Evolutionary conservation across 2,797 vertebrate genomes (phyloP).

Genomic region (Salmo trutta): DNA sequence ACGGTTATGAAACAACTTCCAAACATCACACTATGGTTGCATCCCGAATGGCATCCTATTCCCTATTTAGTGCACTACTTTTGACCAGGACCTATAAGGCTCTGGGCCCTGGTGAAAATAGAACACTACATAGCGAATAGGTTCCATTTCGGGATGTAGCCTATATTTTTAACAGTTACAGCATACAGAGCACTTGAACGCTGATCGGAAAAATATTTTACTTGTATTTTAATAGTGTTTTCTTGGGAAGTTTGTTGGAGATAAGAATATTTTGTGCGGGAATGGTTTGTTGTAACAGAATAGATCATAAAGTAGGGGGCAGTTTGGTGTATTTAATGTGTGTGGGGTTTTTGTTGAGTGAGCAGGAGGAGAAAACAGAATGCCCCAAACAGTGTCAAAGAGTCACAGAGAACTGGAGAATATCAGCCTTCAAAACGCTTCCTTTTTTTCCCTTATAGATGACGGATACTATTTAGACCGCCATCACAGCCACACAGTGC

Average conservation of each 20-base stretch:
- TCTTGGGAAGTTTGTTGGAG: background rate
- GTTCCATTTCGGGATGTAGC: too few relatives aligned
- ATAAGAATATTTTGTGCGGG: background rate
- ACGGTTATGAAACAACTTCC: too few relatives aligned
- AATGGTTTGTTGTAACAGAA: constrained; percentile 4
- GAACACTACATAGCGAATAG: too few relatives aligned
- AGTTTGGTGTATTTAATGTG: constrained; percentile 34
- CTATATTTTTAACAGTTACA: background rate
- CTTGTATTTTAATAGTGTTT: background rate
- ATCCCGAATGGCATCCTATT: too few relatives aligned
- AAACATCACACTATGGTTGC: too few relatives aligned
- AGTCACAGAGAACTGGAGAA: constrained; percentile 27
- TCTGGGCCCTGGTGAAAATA: too few relatives aligned
- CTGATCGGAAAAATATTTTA: background rate
- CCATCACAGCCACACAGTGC: background rate
- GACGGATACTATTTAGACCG: too few relatives aligned
- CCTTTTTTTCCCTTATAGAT: background rate
- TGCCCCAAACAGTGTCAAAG: constrained; percentile 17
- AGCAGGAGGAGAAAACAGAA: constrained; percentile 41
- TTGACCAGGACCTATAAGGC: too few relatives aligned
- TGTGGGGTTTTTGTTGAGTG: constrained; percentile 23
- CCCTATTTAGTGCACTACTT: too few relatives aligned
- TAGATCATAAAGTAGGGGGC: constrained; percentile 3
- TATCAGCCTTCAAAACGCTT: constrained; percentile 6
- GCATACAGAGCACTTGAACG: background rate